Evolutionary conservation across 2,888 invertebrate genomes (phyloP).

Genomic region (Trilocha varians): DNA sequence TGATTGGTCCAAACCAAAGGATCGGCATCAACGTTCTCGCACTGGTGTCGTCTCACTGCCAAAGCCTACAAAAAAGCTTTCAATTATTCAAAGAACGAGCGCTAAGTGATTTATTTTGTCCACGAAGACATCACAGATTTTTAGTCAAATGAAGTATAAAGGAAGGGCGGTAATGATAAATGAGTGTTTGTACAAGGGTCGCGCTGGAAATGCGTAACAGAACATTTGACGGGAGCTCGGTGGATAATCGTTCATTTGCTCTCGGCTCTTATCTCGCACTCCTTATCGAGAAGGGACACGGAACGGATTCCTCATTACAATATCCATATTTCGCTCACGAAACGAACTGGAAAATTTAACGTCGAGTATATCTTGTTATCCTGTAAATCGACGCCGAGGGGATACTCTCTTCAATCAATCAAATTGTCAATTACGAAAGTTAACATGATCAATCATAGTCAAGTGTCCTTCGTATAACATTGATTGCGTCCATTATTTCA

Average conservation of each 20-base stretch:
- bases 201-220: slow-evolving; percentile 23
- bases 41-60: slow-evolving; percentile 89
- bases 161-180: slow-evolving; percentile 39
- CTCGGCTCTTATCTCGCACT: slow-evolving; percentile 29
- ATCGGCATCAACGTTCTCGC: slow-evolving; percentile 90
- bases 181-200: slow-evolving; percentile 38
- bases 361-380: slow-evolving; percentile 14
- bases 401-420: slow-evolving; percentile 9
- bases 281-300: slow-evolving; percentile 30
- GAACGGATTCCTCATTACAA: slow-evolving; percentile 24
- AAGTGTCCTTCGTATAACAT: neutral
- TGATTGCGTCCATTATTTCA: neutral
- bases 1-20: slow-evolving; percentile 97
- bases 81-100: slow-evolving; percentile 21
- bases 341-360: slow-evolving; percentile 17
- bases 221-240: slow-evolving; percentile 40
- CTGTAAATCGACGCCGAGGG: slow-evolving; percentile 7
- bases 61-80: slow-evolving; percentile 76
- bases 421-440: neutral
- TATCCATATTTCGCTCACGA: slow-evolving; percentile 18
- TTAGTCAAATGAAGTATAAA: slow-evolving; percentile 24
- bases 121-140: slow-evolving; percentile 36
- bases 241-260: slow-evolving; percentile 48
- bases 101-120: slow-evolving; percentile 25
- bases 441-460: neutral